These are phyloP conservation scores for Dipodomys ordii DNA, from an alignment of 2,113 vertebrate species.

Conservation along the genomic window DNA sequence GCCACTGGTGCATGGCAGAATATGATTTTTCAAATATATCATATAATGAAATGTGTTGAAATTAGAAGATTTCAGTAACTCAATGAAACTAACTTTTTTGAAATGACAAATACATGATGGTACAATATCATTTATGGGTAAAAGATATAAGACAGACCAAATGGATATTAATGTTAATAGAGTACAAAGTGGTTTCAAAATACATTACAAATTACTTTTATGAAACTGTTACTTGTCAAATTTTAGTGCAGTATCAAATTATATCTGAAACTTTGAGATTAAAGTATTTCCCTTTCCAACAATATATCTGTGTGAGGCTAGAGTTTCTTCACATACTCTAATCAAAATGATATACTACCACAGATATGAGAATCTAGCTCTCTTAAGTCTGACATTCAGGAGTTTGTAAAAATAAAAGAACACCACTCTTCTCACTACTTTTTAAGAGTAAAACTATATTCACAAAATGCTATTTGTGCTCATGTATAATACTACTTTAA, in stretches of 20 bases:
- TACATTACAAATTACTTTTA: neutral
- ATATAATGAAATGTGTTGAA: slow-evolving; percentile 19
- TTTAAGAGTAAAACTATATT: neutral
- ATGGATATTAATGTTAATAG: neutral
- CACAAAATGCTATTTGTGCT: slow-evolving; percentile 16
- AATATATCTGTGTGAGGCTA: neutral
- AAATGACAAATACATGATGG: slow-evolving; percentile 5
- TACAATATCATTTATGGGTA: neutral
- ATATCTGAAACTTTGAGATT: neutral
- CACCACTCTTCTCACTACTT: neutral
- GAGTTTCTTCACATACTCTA: slow-evolving; percentile 16
- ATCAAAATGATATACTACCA: neutral
- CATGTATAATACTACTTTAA: slow-evolving; percentile 21
- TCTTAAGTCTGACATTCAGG: neutral
- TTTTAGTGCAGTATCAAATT: slow-evolving; percentile 34
- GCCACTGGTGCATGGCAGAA: neutral
- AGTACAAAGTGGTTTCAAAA: slow-evolving; percentile 2
- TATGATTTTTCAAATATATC: slow-evolving; percentile 14
- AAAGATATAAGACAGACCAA: slow-evolving; percentile 6
- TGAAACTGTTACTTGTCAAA: neutral
- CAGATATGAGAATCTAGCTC: neutral
- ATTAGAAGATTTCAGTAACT: slow-evolving; percentile 23
- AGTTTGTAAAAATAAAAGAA: slow-evolving; percentile 40
- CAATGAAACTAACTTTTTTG: neutral
- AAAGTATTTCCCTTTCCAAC: slow-evolving; percentile 52